Conservation (phyloP, 2,113 vertebrate genomes). For the Pollimyrus isidori region DNA sequence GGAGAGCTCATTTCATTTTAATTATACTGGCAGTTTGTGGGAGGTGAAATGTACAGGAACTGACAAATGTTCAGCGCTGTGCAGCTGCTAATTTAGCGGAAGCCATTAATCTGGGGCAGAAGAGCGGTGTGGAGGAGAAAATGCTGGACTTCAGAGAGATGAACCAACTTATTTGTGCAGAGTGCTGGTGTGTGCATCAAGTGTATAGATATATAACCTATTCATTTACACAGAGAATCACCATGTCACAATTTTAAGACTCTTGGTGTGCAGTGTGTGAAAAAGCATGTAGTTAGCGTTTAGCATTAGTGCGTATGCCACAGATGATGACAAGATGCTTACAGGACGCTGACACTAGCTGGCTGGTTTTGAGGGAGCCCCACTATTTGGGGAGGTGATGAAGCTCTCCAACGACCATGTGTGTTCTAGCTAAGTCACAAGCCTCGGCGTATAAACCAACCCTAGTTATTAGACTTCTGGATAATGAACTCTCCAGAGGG, state of each 20-base stretch:
- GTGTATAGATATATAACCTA: neutral
- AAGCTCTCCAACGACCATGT: neutral
- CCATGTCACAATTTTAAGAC: neutral
- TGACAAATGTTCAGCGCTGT: slow-evolving; percentile 58
- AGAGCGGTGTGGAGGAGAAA: slow-evolving; percentile 17
- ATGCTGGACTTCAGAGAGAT: neutral
- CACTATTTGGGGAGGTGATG: neutral
- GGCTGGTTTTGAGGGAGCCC: neutral
- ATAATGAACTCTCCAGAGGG: slow-evolving; percentile 22
- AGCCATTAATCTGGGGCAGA: slow-evolving; percentile 56
- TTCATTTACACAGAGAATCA: neutral
- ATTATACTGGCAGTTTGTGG: slow-evolving; percentile 60
- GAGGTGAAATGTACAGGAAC: slow-evolving; percentile 51
- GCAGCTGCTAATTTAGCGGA: slow-evolving; percentile 55
- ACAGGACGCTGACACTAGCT: neutral
- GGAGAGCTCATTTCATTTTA: slow-evolving; percentile 38
- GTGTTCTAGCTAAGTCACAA: slow-evolving; percentile 20
- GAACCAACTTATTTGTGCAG: neutral
- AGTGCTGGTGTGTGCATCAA: neutral
- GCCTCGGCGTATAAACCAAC: neutral
- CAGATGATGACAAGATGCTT: neutral
- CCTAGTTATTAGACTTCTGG: slow-evolving; percentile 14
- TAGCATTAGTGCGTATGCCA: neutral
- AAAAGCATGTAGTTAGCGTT: neutral
- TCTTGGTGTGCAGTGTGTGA: neutral